Conservation (phyloP, 2,888 invertebrate genomes). For the Aethes cnicana region DNA sequence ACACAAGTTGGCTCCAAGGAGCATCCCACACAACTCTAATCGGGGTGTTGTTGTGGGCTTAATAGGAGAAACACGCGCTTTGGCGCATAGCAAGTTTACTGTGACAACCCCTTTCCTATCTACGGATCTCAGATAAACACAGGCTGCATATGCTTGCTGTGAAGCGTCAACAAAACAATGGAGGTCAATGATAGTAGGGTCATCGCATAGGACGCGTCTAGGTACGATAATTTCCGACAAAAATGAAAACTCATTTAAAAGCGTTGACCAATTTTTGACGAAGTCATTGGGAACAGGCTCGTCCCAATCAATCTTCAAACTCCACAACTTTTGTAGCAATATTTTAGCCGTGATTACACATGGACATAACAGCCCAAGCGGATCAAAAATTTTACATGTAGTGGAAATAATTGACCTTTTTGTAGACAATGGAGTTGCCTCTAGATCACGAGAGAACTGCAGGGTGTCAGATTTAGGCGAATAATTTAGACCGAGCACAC, state of each 20-base stretch:
- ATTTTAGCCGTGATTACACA: not conserved
- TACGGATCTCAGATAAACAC: not conserved
- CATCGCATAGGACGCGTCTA: not conserved
- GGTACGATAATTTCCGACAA: not conserved
- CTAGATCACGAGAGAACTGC: not conserved
- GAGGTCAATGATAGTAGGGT: not conserved
- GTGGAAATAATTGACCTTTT: not conserved
- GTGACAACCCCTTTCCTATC: conserved; percentile 1
- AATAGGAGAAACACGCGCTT: not conserved
- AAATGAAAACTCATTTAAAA: not conserved
- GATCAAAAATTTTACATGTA: too few relatives aligned
- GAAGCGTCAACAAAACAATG: too few relatives aligned
- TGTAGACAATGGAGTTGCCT: not conserved
- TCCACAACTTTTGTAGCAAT: not conserved
- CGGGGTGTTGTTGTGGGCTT: conserved; percentile 34
- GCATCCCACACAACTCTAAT: conserved; percentile 38
- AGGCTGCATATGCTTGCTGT: not conserved
- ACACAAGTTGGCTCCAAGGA: conserved; percentile 35
- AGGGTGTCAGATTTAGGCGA: not conserved
- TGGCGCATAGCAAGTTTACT: not conserved
- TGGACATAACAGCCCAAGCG: not conserved
- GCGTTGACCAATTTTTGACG: not conserved
- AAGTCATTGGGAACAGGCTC: not conserved
- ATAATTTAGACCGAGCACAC: not conserved
- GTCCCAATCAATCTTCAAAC: not conserved